A percentile compares a stretch with the other conserved stretches of the same genome.
Conservation (phyloP, 2,797 vertebrate genomes). For the Enteromius fasciolatus region DNA sequence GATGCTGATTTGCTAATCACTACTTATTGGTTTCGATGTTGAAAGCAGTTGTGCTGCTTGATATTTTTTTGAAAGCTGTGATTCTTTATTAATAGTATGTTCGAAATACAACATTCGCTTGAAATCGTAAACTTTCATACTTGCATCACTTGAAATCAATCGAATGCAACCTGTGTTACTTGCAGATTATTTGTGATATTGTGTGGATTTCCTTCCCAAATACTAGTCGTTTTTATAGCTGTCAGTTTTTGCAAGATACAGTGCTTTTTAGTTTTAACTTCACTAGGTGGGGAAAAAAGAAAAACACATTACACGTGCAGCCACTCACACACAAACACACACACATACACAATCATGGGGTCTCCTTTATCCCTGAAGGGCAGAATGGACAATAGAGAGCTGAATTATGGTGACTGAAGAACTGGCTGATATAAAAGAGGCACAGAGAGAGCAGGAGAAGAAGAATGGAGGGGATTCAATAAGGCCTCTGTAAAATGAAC, state of each 20-base stretch:
- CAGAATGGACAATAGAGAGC: slow-evolving; percentile 66
- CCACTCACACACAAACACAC: slow-evolving; percentile 10
- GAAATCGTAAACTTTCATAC: background rate
- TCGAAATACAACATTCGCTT: background rate
- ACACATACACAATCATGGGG: slow-evolving; percentile 39
- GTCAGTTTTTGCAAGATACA: background rate
- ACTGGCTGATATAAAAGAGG: slow-evolving; percentile 62
- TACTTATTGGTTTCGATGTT: background rate
- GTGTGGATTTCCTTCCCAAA: background rate
- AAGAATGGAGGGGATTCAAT: slow-evolving; percentile 63
- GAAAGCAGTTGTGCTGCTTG: background rate
- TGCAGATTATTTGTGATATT: background rate
- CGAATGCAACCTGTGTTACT: background rate
- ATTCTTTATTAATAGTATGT: background rate
- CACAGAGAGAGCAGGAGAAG: slow-evolving; percentile 35
- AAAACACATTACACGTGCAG: slow-evolving; percentile 26
- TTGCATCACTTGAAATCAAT: background rate
- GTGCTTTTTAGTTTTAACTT: slow-evolving; percentile 18
- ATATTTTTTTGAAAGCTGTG: background rate
- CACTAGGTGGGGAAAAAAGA: slow-evolving; percentile 5
- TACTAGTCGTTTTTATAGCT: background rate
- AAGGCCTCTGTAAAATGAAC: slow-evolving; percentile 73
- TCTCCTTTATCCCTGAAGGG: slow-evolving; percentile 64
- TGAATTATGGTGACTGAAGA: slow-evolving; percentile 67
- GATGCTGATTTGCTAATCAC: background rate